Base-by-base conservation (phyloP, 2,888 invertebrate genomes). In the Cybosia mesomella region DNA sequence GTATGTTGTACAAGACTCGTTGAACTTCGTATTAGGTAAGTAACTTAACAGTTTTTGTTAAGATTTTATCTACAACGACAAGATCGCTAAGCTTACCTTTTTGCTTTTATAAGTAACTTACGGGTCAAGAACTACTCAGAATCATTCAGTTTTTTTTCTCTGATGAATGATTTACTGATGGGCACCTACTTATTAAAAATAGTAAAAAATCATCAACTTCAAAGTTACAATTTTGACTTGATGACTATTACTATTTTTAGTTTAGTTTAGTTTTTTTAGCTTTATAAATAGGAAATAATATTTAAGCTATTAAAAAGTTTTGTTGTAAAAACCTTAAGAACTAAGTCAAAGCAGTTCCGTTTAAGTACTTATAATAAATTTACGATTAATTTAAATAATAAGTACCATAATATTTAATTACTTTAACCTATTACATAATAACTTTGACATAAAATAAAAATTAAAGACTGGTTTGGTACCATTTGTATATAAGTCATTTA, bases 11-110 rank as follows among this genome's bases (percentile, higher is more conserved):
- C 15, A 66, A 68, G 39, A 18, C 49, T 43, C n/a, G 39, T 59
- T 59, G 8, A 74, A 70, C 70, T 80, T 80, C 9, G 36, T 66
- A 70, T 67, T 74, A 71, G 53, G 71, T 76, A 32, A 43, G 34
- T 63, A 54, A 55, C 34, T 69, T 28, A 54, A 21, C 36, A 54
- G 8, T 34, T 54, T 60, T 60, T 54, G 13, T 60, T 24, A 60
- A 28, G 21, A 49, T 11, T 18, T 24, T 58, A 15, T 60, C 36
- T 22, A 8, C 22, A 24, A 18, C 18, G 5, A 15, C 28, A 13
- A 55, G 24, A 59, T 39, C 22, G 15, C 36, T 59, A 22, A 36
- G 13, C 2, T 22, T 59, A n/a, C 18, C 1, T n/a, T 8, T n/a
- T 49, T 49, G 7, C n/a, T 49, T 49, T 49, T 49, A 9, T 49